These are phyloP conservation scores for Panopea generosa DNA, from an alignment of 2,888 invertebrate genomes.

Conservation along the genomic window DNA sequence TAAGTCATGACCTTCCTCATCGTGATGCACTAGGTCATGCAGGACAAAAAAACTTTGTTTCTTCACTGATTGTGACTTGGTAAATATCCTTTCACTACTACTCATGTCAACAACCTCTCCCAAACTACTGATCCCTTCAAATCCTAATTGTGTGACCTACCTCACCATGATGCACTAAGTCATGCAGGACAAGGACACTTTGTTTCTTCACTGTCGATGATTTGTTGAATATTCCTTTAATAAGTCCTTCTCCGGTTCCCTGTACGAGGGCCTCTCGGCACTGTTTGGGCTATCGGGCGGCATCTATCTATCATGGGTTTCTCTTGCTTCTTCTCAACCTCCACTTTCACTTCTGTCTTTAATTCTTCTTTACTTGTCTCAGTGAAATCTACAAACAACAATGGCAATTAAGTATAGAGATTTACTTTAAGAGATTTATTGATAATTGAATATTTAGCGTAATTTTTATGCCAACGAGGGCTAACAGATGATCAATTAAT, in stretches of 20 bases:
- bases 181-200: constrained; percentile 70
- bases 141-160: too few relatives aligned
- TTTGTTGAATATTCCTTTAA: constrained; percentile 70
- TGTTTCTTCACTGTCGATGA: constrained; percentile 60
- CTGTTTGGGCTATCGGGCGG: constrained; percentile 69
- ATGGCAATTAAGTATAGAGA: background rate
- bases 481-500: too few relatives aligned
- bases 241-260: constrained; percentile 57
- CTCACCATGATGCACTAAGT: constrained; percentile 74
- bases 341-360: constrained; percentile 6
- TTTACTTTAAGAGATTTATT: too few relatives aligned
- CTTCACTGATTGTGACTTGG: too few relatives aligned
- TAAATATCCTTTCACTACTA: too few relatives aligned
- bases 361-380: constrained; percentile 22
- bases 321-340: background rate
- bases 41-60: too few relatives aligned
- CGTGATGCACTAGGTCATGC: too few relatives aligned
- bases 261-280: constrained; percentile 66
- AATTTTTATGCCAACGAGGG: too few relatives aligned
- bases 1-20: too few relatives aligned
- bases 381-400: constrained; percentile 37
- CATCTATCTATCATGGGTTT: constrained; percentile 70
- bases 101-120: too few relatives aligned
- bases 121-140: too few relatives aligned
- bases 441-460: too few relatives aligned